These are phyloP conservation scores for Ceyx melanurus DNA, from an alignment of 2,113 vertebrate species.

Conservation along the genomic window DNA sequence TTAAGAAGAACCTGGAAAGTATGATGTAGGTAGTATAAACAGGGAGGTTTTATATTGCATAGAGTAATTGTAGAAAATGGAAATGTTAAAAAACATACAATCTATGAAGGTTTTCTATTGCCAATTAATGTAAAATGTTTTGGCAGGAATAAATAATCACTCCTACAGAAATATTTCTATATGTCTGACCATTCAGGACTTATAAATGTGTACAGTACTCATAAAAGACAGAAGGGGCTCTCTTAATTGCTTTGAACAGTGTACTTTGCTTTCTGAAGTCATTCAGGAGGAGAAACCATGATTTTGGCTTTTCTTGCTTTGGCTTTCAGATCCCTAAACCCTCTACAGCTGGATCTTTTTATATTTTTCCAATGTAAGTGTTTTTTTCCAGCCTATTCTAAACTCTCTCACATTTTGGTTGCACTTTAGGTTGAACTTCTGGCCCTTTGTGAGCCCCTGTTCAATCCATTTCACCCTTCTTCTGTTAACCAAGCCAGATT, in stretches of 20 bases:
- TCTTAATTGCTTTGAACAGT: not conserved
- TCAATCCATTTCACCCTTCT: slow-evolving; percentile 25
- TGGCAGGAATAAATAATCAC: not conserved
- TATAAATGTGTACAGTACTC: not conserved
- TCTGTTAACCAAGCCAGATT: slow-evolving; percentile 45
- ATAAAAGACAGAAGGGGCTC: not conserved
- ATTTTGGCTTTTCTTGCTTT: not conserved
- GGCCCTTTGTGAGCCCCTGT: not conserved
- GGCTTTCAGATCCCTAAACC: not conserved
- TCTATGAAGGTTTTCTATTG: not conserved
- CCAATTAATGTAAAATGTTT: not conserved
- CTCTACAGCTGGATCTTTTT: not conserved
- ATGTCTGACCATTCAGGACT: not conserved
- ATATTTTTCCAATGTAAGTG: not conserved
- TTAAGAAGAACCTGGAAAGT: not conserved
- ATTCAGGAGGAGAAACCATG: not conserved
- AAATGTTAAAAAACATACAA: not conserved
- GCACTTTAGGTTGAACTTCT: slow-evolving; percentile 34
- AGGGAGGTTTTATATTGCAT: not conserved
- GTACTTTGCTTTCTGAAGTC: not conserved
- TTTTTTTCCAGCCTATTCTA: not conserved
- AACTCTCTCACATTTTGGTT: slow-evolving; percentile 4
- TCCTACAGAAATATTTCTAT: not conserved
- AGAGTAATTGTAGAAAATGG: not conserved
- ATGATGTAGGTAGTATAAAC: not conserved